These are phyloP conservation scores for Mythimna lalbum DNA, from an alignment of 2,888 invertebrate species.

Conservation along the genomic window DNA sequence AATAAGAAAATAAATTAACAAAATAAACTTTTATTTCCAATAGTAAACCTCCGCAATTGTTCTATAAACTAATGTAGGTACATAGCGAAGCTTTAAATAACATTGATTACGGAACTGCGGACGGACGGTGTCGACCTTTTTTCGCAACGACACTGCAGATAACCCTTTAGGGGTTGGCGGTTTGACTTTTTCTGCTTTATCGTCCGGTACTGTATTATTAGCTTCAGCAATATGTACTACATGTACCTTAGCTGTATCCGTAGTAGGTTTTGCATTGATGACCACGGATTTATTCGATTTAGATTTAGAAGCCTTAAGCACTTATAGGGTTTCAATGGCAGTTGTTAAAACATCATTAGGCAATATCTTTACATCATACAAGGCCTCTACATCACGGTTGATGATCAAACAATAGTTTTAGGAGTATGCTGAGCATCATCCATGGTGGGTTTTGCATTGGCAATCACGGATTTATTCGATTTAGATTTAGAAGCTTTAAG, in stretches of 20 bases:
- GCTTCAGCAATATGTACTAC: not conserved
- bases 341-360: conserved; percentile 22
- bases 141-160: conserved; percentile 19
- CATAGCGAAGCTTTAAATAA: not conserved
- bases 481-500: conserved; percentile 14
- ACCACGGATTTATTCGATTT: not conserved
- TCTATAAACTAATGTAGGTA: not conserved
- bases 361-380: conserved; percentile 21
- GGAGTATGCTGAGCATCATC: not conserved
- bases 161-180: conserved; percentile 13
- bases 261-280: not conserved
- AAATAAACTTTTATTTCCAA: not conserved
- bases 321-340: not conserved
- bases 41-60: not conserved
- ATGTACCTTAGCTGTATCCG: not conserved
- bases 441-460: not conserved
- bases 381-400: conserved; percentile 16
- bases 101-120: conserved; percentile 24
- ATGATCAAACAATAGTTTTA: conserved; percentile 8
- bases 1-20: not conserved
- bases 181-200: conserved; percentile 14
- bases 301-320: conserved; percentile 20
- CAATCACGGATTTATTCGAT: conserved; percentile 1
- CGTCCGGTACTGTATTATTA: conserved; percentile 4
- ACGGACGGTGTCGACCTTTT: conserved; percentile 3